phyloP scores from a whole-genome alignment of 2,113 vertebrate species.

The Grammomys dolichurus region DNA sequence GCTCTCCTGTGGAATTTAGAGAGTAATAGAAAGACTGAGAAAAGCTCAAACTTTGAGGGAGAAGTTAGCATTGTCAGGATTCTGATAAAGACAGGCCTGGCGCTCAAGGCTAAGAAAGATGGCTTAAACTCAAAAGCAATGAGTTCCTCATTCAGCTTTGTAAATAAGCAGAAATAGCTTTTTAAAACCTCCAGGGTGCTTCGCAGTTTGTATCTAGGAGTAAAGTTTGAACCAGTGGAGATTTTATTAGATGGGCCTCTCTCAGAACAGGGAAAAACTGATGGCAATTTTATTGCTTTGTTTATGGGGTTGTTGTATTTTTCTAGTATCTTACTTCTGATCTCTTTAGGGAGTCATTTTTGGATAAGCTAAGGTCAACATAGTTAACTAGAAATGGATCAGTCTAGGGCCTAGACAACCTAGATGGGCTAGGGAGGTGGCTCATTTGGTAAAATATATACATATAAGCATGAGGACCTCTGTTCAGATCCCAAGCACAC shows the following conservation, averaged over 20 bases:
- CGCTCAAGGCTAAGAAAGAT: conserved; percentile 31
- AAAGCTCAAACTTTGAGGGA: not conserved
- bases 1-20: not conserved
- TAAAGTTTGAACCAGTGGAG: not conserved
- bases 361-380: conserved; percentile 5
- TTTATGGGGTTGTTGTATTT: not conserved
- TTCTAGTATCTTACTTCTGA: not conserved
- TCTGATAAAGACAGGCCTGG: conserved; percentile 56
- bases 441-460: not conserved
- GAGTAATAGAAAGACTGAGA: not conserved
- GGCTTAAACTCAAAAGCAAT: conserved; percentile 49
- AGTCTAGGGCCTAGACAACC: not conserved
- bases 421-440: not conserved
- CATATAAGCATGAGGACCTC: not conserved
- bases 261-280: conserved; percentile 11
- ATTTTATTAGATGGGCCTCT: conserved; percentile 50
- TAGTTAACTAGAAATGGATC: not conserved
- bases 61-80: conserved; percentile 52
- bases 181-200: conserved; percentile 16
- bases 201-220: not conserved
- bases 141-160: conserved; percentile 52
- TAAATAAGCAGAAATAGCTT: conserved; percentile 64
- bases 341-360: conserved; percentile 1
- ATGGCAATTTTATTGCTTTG: conserved; percentile 3
- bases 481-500: not conserved